A percentile compares a stretch with the other conserved stretches of the same genome.
These are phyloP conservation scores for Dendrocopos noguchii DNA, from an alignment of 2,113 vertebrate genomes.

Conservation along the genomic window DNA sequence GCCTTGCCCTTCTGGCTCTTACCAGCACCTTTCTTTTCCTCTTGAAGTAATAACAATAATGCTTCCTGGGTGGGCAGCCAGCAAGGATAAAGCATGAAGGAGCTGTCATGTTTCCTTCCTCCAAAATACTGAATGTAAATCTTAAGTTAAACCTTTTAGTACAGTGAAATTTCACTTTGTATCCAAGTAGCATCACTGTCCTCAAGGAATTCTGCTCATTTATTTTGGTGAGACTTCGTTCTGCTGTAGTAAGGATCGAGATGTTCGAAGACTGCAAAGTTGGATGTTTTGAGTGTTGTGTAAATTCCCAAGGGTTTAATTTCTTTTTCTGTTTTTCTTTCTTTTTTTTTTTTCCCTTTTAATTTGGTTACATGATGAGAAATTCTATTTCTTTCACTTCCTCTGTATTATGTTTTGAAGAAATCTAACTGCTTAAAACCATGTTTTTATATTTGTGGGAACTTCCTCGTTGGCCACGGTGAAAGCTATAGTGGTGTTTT, in stretches of 20 bases:
- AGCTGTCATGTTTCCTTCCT: neutral
- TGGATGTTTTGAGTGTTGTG: slow-evolving; percentile 62
- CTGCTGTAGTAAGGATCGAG: slow-evolving; percentile 56
- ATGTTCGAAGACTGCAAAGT: slow-evolving; percentile 40
- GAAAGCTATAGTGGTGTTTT: slow-evolving; percentile 73
- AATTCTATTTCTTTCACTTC: slow-evolving; percentile 50
- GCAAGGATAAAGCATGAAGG: slow-evolving; percentile 15
- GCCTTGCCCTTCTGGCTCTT: slow-evolving; percentile 77
- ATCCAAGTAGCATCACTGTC: slow-evolving; percentile 32
- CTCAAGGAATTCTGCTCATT: neutral
- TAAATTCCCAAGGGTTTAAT: slow-evolving; percentile 52
- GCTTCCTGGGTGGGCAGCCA: slow-evolving; percentile 35
- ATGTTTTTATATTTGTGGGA: slow-evolving; percentile 73
- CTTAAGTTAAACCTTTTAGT: neutral
- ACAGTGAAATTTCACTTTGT: neutral
- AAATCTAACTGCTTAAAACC: slow-evolving; percentile 65
- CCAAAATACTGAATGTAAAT: slow-evolving; percentile 48
- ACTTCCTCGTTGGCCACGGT: slow-evolving; percentile 62
- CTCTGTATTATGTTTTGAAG: slow-evolving; percentile 69
- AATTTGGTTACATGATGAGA: slow-evolving; percentile 39
- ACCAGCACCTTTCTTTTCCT: slow-evolving; percentile 72
- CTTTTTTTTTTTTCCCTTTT: neutral
- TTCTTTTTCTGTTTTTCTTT: neutral
- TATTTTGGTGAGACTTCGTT: neutral
- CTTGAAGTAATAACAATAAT: slow-evolving; percentile 58